Conservation (phyloP, 2,888 invertebrate species). For the Acleris sparsana region DNA sequence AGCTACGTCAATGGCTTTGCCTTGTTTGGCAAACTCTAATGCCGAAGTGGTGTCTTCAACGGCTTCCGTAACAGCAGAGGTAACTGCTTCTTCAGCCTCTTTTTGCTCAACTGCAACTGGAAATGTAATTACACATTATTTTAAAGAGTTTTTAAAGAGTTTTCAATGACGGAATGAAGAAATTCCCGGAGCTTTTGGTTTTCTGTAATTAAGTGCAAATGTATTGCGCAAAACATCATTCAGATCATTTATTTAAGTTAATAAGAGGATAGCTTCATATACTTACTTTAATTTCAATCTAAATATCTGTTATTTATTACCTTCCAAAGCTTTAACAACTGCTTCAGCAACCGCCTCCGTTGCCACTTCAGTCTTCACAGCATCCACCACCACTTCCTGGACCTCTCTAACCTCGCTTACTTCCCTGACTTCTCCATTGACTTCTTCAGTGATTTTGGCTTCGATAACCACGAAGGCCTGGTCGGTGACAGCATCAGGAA, state of each 20-base stretch:
- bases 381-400: slow-evolving; percentile 24
- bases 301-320: neutral
- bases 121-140: no score
- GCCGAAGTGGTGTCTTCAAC: slow-evolving; percentile 41
- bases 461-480: slow-evolving; percentile 55
- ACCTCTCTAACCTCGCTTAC: slow-evolving; percentile 15
- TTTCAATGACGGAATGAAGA: no score
- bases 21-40: slow-evolving; percentile 34
- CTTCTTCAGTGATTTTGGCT: slow-evolving; percentile 41
- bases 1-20: slow-evolving; percentile 39
- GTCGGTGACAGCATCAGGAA: slow-evolving; percentile 64
- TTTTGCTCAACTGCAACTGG: slow-evolving; percentile 32
- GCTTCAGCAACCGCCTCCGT: slow-evolving; percentile 39
- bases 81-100: slow-evolving; percentile 32
- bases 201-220: no score
- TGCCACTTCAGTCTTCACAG: slow-evolving; percentile 38
- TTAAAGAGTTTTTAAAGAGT: no score
- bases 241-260: no score
- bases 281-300: no score
- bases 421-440: slow-evolving; percentile 24
- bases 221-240: no score
- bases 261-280: no score
- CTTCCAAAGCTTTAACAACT: slow-evolving; percentile 20
- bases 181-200: no score
- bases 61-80: slow-evolving; percentile 33